Conservation (phyloP, 2,888 invertebrate genomes). For the Coelinius sp. region DNA sequence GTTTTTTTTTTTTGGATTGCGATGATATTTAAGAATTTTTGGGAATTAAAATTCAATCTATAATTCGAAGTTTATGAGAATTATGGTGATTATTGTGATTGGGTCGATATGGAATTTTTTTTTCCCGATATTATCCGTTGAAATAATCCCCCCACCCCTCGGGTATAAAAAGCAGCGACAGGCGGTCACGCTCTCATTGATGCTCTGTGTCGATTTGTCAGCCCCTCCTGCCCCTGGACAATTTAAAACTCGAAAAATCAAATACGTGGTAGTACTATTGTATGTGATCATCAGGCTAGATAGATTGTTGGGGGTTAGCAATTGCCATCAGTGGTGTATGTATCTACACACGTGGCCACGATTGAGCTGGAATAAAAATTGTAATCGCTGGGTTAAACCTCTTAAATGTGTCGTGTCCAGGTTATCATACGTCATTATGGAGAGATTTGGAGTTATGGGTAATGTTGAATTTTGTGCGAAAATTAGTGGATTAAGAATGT, state of each 20-base stretch:
- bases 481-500: too few relatives aligned
- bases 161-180: constrained; percentile 2
- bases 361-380: background rate
- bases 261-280: constrained; percentile 59
- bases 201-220: constrained; percentile 20
- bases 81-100: too few relatives aligned
- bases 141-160: constrained; percentile 2
- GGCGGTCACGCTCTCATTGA: constrained; percentile 10
- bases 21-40: too few relatives aligned
- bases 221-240: constrained; percentile 25
- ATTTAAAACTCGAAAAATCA: constrained; percentile 68
- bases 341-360: constrained; percentile 14
- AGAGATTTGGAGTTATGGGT: background rate
- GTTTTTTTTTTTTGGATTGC: background rate
- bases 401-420: background rate
- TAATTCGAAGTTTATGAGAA: too few relatives aligned
- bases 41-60: too few relatives aligned
- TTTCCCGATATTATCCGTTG: background rate
- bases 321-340: background rate
- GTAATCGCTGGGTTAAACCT: constrained; percentile 18
- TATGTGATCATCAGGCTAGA: constrained; percentile 60
- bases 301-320: constrained; percentile 41
- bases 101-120: background rate
- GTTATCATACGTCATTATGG: background rate
- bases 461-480: too few relatives aligned